phyloP scores from a whole-genome alignment of 2,888 invertebrate species.

The Catocala nupta region DNA sequence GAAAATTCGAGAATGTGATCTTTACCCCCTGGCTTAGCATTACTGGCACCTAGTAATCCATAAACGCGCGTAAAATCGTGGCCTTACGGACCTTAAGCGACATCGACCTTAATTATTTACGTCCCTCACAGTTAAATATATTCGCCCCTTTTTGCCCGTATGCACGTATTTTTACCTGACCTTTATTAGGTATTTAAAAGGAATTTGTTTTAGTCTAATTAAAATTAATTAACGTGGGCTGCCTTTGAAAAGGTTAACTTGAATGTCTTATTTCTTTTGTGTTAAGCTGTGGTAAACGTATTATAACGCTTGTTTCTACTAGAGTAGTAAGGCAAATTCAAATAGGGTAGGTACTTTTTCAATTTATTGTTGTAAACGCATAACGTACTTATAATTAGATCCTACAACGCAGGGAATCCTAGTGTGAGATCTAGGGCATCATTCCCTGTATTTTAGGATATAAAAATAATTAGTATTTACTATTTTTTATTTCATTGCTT shows the following conservation, averaged over 20 bases:
- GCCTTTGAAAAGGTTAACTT: not conserved
- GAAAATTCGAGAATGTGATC: conserved; percentile 18
- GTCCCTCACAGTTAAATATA: conserved; percentile 20
- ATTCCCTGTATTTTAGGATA: too few relatives aligned
- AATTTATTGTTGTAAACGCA: too few relatives aligned
- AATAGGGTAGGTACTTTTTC: too few relatives aligned
- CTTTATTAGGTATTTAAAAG: conserved; percentile 16
- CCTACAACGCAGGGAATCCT: too few relatives aligned
- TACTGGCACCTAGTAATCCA: conserved; percentile 15
- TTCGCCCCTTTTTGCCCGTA: conserved; percentile 12
- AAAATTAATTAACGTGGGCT: not conserved
- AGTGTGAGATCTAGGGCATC: too few relatives aligned
- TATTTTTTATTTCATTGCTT: too few relatives aligned
- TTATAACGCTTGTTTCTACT: too few relatives aligned
- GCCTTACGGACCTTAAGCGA: conserved; percentile 13
- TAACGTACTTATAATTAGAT: too few relatives aligned
- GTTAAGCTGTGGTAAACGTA: too few relatives aligned
- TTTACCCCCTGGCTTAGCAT: conserved; percentile 21
- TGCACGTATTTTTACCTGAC: conserved; percentile 15
- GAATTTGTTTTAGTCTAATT: not conserved
- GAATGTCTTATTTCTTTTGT: too few relatives aligned
- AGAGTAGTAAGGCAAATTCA: too few relatives aligned
- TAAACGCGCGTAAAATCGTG: conserved; percentile 11
- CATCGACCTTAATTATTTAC: conserved; percentile 28
- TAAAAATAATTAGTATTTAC: too few relatives aligned